Evolutionary conservation across 2,797 vertebrate species (phyloP).

Genomic region (Sphenopsis melanotis): DNA sequence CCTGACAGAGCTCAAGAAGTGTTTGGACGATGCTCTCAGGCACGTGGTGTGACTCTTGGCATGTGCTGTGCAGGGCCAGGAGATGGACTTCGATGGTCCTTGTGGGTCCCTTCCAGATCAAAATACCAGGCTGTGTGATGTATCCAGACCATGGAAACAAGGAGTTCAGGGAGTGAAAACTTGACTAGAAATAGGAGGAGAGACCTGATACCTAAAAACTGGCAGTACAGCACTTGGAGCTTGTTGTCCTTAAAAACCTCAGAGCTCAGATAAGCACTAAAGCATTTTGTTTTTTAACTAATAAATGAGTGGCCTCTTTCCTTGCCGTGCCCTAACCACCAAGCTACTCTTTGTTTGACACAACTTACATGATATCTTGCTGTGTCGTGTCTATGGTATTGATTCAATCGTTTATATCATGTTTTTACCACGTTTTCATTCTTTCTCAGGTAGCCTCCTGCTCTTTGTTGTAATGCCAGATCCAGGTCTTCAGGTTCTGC

Average conservation of each 20-base stretch:
- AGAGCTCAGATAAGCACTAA: neutral
- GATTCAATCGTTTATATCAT: neutral
- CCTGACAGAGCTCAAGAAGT: neutral
- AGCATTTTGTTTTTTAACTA: neutral
- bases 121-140: neutral
- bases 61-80: neutral
- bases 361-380: rapidly evolving
- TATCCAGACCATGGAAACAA: neutral
- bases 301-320: neutral
- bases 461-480: neutral
- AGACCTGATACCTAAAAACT: neutral
- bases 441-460: neutral
- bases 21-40: neutral
- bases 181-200: rapidly evolving
- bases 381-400: rapidly evolving
- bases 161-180: neutral
- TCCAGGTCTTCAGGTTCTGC: neutral
- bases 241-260: neutral
- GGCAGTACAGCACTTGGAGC: rapidly evolving
- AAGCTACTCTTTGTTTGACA: neutral
- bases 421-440: neutral
- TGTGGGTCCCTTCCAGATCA: neutral
- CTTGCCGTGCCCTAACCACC: neutral
- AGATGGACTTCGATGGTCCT: neutral
- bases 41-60: neutral